Base-by-base conservation (phyloP, 2,113 vertebrate genomes). In the Pseudolaguvia tuberculata region DNA sequence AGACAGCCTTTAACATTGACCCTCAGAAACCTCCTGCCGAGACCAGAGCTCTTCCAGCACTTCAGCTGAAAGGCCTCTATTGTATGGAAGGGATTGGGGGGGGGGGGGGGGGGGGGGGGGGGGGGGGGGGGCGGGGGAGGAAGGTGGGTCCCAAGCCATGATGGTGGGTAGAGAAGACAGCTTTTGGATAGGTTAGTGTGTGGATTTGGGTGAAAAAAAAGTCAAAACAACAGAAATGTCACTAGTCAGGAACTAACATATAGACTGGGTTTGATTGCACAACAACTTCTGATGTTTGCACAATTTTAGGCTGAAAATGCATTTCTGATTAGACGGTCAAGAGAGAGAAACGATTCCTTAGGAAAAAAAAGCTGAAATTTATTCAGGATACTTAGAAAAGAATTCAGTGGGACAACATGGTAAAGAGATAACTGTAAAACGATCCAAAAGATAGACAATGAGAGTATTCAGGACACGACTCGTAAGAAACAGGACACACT, bases 21-120 rank as follows among this genome's bases (percentile, higher is more conserved):
- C 83, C 81, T 72, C 84, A 78, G 82, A 83, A 83, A 86, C 84
- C 83, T 88, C 85, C 84, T 78, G 79, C 83, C n/a, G 79, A 85
- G 83, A 76, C 79, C 76, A 76, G 80, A 77, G 72, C 77, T 86
- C 87, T 88, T 90, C 88, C 89, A 89, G 80, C 83, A 86, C 80
- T 84, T 72, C 78, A 85, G 86, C 80, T 90, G 83, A 90, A 90
- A 88, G 85, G 84, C 81, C 80, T 84, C 84, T 86, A 89, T 91
- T 90, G 88, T 91, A 81, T 72, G 53, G 21, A 56, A 42, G 47
- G 78, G 81, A 83, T 50, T 68, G 78, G 78, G 77, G 78, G n/a
- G n/a, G n/a, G n/a, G n/a, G n/a, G n/a, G n/a, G n/a, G n/a, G n/a
- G n/a, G n/a, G n/a, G n/a, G n/a, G n/a, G n/a, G n/a, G n/a, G n/a